Evolutionary conservation across 2,888 invertebrate genomes (phyloP).

Genomic region (Platycnemis pennipes): DNA sequence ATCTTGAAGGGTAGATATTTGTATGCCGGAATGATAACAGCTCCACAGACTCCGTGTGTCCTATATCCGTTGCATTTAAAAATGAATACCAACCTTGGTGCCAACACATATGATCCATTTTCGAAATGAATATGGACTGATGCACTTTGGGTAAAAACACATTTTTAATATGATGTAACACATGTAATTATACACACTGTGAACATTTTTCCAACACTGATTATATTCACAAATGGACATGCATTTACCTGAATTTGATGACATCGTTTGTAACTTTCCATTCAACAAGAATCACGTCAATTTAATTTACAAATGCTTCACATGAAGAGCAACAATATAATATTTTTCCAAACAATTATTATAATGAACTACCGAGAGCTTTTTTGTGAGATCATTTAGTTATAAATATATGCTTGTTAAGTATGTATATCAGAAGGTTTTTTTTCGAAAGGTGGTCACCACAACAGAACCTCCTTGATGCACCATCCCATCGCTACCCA

Average conservation of each 20-base stretch:
- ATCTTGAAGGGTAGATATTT: no score
- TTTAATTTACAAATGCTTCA: conserved; percentile 43
- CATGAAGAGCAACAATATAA: neutral
- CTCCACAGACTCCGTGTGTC: no score
- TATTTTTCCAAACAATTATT: neutral
- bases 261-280: conserved; percentile 2
- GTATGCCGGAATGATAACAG: no score
- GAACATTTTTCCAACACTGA: neutral
- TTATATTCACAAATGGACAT: neutral
- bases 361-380: conserved; percentile 63
- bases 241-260: neutral
- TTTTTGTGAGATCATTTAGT: conserved; percentile 29
- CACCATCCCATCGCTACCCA: neutral
- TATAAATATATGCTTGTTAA: conserved; percentile 21
- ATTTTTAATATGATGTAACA: neutral
- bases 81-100: no score
- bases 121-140: no score
- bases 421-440: neutral
- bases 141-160: neutral
- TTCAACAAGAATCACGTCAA: conserved; percentile 33
- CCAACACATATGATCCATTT: no score
- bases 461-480: neutral
- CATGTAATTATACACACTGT: neutral
- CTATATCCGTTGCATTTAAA: no score
- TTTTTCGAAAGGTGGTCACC: no score